Base-by-base conservation (phyloP, 2,888 invertebrate species). In the Cephus sareptanus region DNA sequence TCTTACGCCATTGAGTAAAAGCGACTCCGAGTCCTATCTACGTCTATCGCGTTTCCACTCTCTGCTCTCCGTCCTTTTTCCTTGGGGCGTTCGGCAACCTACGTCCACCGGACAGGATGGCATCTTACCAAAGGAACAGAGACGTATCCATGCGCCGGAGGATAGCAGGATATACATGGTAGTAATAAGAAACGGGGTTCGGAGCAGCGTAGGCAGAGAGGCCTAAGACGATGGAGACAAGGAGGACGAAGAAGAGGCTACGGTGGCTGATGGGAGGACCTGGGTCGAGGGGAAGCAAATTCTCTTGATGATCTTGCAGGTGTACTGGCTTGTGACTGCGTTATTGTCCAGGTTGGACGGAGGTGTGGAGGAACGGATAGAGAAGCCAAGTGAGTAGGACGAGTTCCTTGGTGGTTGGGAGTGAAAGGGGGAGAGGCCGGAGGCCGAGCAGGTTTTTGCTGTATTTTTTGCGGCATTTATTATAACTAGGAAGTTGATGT, bases 391-490 rank as follows among this genome's bases (percentile, higher is more conserved):
- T 81, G 80, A 81, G 79, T 76, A 30, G 34, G 56, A 56, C 56
- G 56, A 56, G 56, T 56, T 56, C 1, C 31, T 13, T 71, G 77
- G 76, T 80, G 74, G 75, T 37, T 15, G 30, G 78, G 83, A 84
- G 85, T 78, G 79, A 85, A 82, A 83, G 79, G 82, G 75, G 80
- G 79, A 84, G 81, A 84, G 79, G 90, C 90, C 90, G 85, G 85
- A 87, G 90, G 90, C 90, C 88, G 87, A 87, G 90, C 90, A 89
- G 88, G 90, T 90, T 91, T 90, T 90, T 88, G 87, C 86, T 82
- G 81, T 77, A 84, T 84, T 84, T 89, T 89, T 88, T 83, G 79
- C 81, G 82, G 82, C 82, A 82, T 86, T 86, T 84, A 83, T 85
- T 86, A 83, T 85, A 85, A 86, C 87, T 79, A 79, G 79, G 79